Evolutionary conservation across 2,888 invertebrate genomes (phyloP).

Genomic region (Ephialtes manifestator): DNA sequence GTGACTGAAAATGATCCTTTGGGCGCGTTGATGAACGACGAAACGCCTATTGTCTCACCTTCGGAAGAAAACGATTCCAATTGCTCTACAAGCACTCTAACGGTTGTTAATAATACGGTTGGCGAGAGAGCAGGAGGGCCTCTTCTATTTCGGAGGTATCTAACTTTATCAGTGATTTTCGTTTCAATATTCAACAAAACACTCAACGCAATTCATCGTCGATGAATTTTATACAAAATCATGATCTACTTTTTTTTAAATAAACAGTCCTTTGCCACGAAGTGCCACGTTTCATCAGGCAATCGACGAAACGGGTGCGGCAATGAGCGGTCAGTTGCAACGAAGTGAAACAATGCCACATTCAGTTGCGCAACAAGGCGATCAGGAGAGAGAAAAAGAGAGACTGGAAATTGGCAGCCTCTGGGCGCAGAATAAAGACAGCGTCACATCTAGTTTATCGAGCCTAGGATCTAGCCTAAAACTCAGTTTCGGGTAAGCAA

Average conservation of each 20-base stretch:
- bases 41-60: conserved; percentile 84
- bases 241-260: conserved; percentile 61
- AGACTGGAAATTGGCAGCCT: conserved; percentile 83
- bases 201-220: not conserved
- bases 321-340: conserved; percentile 81
- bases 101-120: conserved; percentile 82
- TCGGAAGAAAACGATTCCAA: conserved; percentile 85
- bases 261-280: conserved; percentile 80
- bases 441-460: conserved; percentile 92
- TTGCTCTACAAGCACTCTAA: conserved; percentile 85
- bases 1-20: conserved; percentile 97
- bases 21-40: conserved; percentile 90
- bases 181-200: not conserved
- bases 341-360: conserved; percentile 85
- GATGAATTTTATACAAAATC: not conserved
- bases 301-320: conserved; percentile 79
- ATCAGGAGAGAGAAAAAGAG: conserved; percentile 84
- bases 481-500: conserved; percentile 93
- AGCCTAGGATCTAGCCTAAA: conserved; percentile 94
- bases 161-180: not conserved
- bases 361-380: conserved; percentile 84
- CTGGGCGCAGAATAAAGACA: conserved; percentile 85
- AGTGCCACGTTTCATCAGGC: conserved; percentile 86
- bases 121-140: conserved; percentile 84
- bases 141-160: conserved; percentile 83